These are phyloP conservation scores for Lepidothrix coronata DNA, from an alignment of 2,113 vertebrate species.

Conservation along the genomic window DNA sequence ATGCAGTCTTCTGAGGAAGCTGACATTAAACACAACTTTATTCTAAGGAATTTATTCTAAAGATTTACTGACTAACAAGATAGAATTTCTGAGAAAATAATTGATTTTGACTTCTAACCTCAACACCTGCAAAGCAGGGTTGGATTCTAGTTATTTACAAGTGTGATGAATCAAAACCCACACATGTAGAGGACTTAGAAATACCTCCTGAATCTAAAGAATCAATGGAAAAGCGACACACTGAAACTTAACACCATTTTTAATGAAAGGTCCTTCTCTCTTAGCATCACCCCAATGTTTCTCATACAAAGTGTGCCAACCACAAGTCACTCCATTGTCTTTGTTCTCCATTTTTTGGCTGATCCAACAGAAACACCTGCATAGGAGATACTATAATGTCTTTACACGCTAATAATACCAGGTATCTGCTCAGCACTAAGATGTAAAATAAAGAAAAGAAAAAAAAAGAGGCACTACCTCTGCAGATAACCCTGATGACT, in stretches of 20 bases:
- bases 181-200: not conserved
- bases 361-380: not conserved
- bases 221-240: not conserved
- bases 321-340: not conserved
- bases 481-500: slow-evolving; percentile 39
- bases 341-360: not conserved
- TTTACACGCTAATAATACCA: not conserved
- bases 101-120: not conserved
- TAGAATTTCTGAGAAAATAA: not conserved
- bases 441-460: slow-evolving; percentile 26
- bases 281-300: not conserved
- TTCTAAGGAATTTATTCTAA: not conserved
- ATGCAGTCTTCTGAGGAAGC: not conserved
- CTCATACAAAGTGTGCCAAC: not conserved
- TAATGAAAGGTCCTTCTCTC: not conserved
- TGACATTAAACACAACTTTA: not conserved
- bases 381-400: not conserved
- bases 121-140: not conserved
- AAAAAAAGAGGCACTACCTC: not conserved
- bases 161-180: not conserved
- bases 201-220: not conserved
- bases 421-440: not conserved
- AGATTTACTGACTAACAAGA: not conserved
- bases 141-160: not conserved
- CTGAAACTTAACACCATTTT: not conserved